Conservation (phyloP, 1,140 invertebrate species). For the Conus betulinus region DNA sequence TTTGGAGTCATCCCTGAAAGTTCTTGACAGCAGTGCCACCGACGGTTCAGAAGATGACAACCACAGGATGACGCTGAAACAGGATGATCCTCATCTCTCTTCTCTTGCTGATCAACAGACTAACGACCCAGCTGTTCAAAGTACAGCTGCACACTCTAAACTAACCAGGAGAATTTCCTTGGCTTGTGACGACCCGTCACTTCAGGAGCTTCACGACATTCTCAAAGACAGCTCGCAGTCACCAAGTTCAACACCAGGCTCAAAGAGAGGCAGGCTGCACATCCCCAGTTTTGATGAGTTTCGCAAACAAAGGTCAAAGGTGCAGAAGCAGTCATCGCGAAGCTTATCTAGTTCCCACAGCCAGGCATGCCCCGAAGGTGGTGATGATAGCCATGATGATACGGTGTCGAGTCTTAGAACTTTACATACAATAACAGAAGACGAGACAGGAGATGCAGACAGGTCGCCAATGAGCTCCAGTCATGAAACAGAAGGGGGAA, state of each 20-base stretch:
- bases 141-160: not conserved
- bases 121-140: not conserved
- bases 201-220: not conserved
- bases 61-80: not conserved
- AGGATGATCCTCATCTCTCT: not conserved
- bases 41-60: not conserved
- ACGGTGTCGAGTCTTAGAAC: not conserved
- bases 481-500: not conserved
- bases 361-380: not conserved
- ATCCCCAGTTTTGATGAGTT: conserved; percentile 43
- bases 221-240: not conserved
- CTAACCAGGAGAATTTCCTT: not conserved
- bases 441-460: not conserved
- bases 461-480: not conserved
- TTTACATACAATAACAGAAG: conserved; percentile 13
- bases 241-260: not conserved
- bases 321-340: not conserved
- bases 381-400: not conserved
- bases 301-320: not conserved
- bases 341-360: not conserved
- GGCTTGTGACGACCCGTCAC: conserved; percentile 12
- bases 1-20: conserved; percentile 10
- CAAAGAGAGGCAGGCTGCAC: conserved; percentile 11
- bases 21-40: not conserved
- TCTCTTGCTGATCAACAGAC: not conserved